A percentile compares a stretch with the other conserved stretches of the same genome.
These are phyloP conservation scores for Coregonus ussuriensis DNA, from an alignment of 2,797 vertebrate species.

Conservation along the genomic window DNA sequence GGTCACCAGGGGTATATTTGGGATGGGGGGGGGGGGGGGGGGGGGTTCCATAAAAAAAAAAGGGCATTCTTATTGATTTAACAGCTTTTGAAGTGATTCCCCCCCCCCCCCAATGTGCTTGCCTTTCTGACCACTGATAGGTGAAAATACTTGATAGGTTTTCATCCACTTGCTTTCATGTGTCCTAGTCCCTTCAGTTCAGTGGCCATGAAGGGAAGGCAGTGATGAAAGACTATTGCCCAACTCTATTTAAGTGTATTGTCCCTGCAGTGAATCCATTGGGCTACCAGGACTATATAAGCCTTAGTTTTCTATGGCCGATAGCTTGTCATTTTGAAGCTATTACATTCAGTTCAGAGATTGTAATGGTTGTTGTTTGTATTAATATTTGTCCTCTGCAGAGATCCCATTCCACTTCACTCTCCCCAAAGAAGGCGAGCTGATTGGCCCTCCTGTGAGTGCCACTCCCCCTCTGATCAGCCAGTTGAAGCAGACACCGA, in stretches of 20 bases:
- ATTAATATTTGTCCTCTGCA: slow-evolving; percentile 53
- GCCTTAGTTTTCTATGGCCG: no score
- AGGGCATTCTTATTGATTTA: no score
- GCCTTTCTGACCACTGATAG: slow-evolving; percentile 4
- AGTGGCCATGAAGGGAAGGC: not conserved
- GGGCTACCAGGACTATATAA: not conserved
- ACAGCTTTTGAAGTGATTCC: no score
- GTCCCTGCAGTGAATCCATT: not conserved
- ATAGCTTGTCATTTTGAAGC: not conserved
- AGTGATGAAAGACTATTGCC: not conserved
- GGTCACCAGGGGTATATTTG: no score
- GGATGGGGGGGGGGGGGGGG: no score
- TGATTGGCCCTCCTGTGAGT: slow-evolving; percentile 80
- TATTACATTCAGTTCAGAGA: not conserved
- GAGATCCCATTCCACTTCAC: slow-evolving; percentile 89
- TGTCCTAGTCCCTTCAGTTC: not conserved
- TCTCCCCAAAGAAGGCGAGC: slow-evolving; percentile 87
- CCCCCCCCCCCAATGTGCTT: no score
- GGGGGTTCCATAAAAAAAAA: no score
- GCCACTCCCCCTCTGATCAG: slow-evolving; percentile 84
- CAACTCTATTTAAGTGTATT: not conserved
- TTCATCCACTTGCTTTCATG: not conserved
- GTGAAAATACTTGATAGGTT: not conserved
- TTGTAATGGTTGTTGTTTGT: not conserved
- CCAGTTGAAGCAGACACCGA: slow-evolving; percentile 88